phyloP scores from a whole-genome alignment of 2,888 invertebrate genomes.

The Acronicta aceris region DNA sequence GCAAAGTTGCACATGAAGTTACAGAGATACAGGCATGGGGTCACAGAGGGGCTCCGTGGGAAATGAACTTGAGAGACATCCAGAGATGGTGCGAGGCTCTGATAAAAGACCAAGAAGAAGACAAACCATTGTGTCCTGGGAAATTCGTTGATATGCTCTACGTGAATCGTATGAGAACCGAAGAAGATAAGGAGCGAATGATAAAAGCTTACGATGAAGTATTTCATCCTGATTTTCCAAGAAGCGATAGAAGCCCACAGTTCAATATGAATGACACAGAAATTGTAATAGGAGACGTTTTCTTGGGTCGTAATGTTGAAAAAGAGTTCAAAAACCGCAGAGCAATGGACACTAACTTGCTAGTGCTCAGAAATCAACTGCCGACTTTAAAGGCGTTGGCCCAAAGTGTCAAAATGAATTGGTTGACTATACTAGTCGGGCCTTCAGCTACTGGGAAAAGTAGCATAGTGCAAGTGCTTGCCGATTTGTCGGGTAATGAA shows the following conservation, averaged over 20 bases:
- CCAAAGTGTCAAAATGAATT: slow-evolving; percentile 96
- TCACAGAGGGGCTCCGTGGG: slow-evolving; percentile 96
- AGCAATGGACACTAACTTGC: slow-evolving; percentile 75
- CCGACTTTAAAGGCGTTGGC: slow-evolving; percentile 93
- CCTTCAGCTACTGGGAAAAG: slow-evolving; percentile 94
- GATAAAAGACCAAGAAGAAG: slow-evolving; percentile 75
- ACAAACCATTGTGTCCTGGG: slow-evolving; percentile 82
- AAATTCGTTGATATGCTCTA: slow-evolving; percentile 94
- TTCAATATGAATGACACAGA: slow-evolving; percentile 89
- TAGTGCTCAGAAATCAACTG: slow-evolving; percentile 90
- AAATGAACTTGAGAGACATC: slow-evolving; percentile 98
- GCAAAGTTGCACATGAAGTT: slow-evolving; percentile 90
- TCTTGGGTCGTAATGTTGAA: slow-evolving; percentile 76
- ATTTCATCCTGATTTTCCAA: slow-evolving; percentile 84
- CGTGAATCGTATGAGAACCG: slow-evolving; percentile 95
- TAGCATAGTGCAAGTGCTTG: slow-evolving; percentile 92
- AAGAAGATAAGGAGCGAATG: slow-evolving; percentile 93
- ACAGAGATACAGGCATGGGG: slow-evolving; percentile 92
- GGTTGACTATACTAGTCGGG: slow-evolving; percentile 97
- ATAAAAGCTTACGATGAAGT: slow-evolving; percentile 81
- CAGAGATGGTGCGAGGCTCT: slow-evolving; percentile 97
- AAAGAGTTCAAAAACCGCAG: slow-evolving; percentile 77
- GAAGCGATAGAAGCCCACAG: slow-evolving; percentile 88
- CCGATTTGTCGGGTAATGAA: slow-evolving; percentile 92
- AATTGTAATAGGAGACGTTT: slow-evolving; percentile 91